Conservation (phyloP, 2,113 vertebrate genomes). For the Lethenteron reissneri region DNA sequence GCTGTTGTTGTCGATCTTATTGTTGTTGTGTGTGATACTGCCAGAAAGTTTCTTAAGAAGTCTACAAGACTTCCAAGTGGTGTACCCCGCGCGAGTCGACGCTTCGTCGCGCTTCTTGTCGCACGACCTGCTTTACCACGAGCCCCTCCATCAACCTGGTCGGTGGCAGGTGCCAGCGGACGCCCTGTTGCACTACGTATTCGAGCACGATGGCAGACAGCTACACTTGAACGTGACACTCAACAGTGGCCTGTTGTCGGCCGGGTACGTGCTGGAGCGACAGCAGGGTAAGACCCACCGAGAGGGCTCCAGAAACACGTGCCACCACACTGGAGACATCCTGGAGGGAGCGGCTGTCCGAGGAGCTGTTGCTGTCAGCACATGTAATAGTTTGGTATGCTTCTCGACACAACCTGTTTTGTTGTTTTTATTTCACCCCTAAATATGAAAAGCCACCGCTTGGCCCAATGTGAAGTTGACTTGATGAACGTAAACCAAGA, state of each 20-base stretch:
- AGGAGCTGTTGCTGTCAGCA: slow-evolving; percentile 50
- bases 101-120: slow-evolving; percentile 44
- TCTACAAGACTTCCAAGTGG: slow-evolving; percentile 31
- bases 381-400: slow-evolving; percentile 71
- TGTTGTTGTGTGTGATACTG: not conserved
- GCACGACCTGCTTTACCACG: slow-evolving; percentile 29
- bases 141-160: slow-evolving; percentile 22
- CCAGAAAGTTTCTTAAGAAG: slow-evolving; percentile 30
- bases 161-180: slow-evolving; percentile 22
- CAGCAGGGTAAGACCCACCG: not conserved
- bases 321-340: slow-evolving; percentile 49
- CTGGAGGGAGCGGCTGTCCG: slow-evolving; percentile 12
- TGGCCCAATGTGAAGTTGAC: too few species aligned
- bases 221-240: slow-evolving; percentile 52
- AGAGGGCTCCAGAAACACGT: slow-evolving; percentile 18
- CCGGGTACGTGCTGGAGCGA: slow-evolving; percentile 42
- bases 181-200: slow-evolving; percentile 38
- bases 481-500: too few species aligned
- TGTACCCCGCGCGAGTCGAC: slow-evolving; percentile 43
- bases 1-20: too few species aligned
- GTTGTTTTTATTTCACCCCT: too few species aligned
- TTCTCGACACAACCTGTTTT: too few species aligned
- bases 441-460: too few species aligned
- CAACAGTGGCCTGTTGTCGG: slow-evolving; percentile 37
- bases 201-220: slow-evolving; percentile 29